Conservation (phyloP, 2,113 vertebrate genomes). For the Anser cygnoides region DNA sequence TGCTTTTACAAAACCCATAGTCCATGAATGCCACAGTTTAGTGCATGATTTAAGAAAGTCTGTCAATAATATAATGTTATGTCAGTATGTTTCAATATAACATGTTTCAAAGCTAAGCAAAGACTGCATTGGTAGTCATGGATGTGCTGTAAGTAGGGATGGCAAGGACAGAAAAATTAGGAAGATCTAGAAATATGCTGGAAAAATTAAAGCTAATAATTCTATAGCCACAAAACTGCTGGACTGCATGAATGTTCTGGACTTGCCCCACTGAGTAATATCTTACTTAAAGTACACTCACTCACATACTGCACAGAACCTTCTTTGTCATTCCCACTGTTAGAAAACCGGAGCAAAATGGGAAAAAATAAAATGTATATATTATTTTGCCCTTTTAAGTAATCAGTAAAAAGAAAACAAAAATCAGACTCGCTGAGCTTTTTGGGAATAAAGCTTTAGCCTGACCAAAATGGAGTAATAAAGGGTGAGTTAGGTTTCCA, state of each 20-base stretch:
- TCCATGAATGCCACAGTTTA: background rate
- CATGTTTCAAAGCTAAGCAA: background rate
- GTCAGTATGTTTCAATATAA: background rate
- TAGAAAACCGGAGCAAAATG: background rate
- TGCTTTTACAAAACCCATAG: background rate
- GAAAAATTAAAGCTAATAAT: background rate
- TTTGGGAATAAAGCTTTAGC: background rate
- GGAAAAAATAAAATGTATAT: background rate
- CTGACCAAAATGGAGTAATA: background rate
- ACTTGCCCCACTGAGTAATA: background rate
- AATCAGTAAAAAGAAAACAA: background rate
- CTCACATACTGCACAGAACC: background rate
- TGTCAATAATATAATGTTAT: background rate
- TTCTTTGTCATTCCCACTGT: background rate
- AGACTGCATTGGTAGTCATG: background rate
- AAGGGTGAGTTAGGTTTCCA: background rate
- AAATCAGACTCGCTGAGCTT: background rate
- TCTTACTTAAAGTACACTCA: background rate
- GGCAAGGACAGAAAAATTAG: background rate
- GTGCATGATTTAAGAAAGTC: background rate
- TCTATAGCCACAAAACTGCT: background rate
- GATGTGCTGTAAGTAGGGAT: background rate
- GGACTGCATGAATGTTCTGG: background rate
- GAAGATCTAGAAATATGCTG: background rate
- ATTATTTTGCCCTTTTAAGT: background rate